Evolutionary conservation across 2,797 vertebrate genomes (phyloP), one percentile per base, ranked within the genome.

Genomic region (Hydrocynus forskahlii): DNA sequence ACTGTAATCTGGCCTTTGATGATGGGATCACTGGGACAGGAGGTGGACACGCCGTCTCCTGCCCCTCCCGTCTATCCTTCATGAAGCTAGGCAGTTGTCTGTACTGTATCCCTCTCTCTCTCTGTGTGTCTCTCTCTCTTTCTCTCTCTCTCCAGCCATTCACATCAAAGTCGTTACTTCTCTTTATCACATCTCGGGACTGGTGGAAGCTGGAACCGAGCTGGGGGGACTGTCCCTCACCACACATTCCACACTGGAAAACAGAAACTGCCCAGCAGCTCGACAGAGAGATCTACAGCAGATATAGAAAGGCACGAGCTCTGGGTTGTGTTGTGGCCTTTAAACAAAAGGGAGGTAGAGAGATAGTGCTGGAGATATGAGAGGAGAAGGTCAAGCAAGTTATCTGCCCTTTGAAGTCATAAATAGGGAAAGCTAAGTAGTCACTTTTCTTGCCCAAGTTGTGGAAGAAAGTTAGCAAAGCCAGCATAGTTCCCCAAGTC

Each of bases 71-170:
- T 87, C 86, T 86, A 79, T 74, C 75, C 62, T 80, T 81, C 73
- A 79, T 89, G 84, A 89, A 88, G 85, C 66, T 81, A 74, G 70
- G 72, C 82, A 77, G 81, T 78, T 79, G 88, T 89, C 87, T 88
- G 71, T 76, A 79, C 57, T 52, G 54, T 80, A 77, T 76, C 83
- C 54, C 48, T 16, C 76, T 82, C 66, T 70, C 40, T n/a, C n/a
- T n/a, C n/a, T n/a, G n/a, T n/a, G n/a, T n/a, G n/a, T 14, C 19
- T 59, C 50, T 72, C 74, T 67, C 57, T 64, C 74, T 59, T 57
- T 48, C 76, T 55, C 40, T 66, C 72, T 81, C 50, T 64, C 50
- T n/a, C 23, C 62, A 78, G 60, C 72, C 74, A 75, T 52, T 54
- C 83, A 85, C 83, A 85, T 88, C 86, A 88, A 88, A 88, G 86